Conservation (phyloP, 2,797 vertebrate genomes). For the Pogonophryne albipinna region DNA sequence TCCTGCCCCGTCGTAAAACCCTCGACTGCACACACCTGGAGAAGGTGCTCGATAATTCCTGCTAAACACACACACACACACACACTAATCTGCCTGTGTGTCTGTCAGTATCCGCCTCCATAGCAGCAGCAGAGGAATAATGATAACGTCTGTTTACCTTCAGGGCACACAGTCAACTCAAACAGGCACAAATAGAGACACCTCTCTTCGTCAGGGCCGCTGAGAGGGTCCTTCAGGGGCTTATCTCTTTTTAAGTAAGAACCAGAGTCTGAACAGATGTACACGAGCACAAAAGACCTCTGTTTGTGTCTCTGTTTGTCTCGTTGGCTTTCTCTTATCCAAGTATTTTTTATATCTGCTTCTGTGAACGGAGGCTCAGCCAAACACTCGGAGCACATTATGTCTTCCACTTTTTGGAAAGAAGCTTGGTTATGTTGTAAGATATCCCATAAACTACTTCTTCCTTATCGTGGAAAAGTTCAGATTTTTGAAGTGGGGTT, state of each 20-base stretch:
- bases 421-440: too few relatives aligned
- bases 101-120: conserved; percentile 24
- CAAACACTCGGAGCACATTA: conserved; percentile 36
- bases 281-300: conserved; percentile 60
- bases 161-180: conserved; percentile 36
- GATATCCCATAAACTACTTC: background rate
- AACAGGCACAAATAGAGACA: conserved; percentile 34
- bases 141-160: conserved; percentile 53
- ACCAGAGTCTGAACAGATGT: conserved; percentile 31
- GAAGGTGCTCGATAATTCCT: conserved; percentile 34
- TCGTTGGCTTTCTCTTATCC: conserved; percentile 29
- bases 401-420: background rate
- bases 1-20: conserved; percentile 69
- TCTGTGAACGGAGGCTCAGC: background rate
- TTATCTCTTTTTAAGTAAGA: background rate
- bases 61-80: too few relatives aligned
- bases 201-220: conserved; percentile 7
- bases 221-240: background rate
- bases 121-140: conserved; percentile 24
- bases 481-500: too few relatives aligned
- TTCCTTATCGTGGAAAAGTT: too few relatives aligned
- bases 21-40: conserved; percentile 76
- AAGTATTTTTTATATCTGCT: background rate
- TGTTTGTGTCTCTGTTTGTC: conserved; percentile 57
- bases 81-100: conserved; percentile 27